Conservation (phyloP, 2,797 vertebrate genomes). For the Danio tinwini region DNA sequence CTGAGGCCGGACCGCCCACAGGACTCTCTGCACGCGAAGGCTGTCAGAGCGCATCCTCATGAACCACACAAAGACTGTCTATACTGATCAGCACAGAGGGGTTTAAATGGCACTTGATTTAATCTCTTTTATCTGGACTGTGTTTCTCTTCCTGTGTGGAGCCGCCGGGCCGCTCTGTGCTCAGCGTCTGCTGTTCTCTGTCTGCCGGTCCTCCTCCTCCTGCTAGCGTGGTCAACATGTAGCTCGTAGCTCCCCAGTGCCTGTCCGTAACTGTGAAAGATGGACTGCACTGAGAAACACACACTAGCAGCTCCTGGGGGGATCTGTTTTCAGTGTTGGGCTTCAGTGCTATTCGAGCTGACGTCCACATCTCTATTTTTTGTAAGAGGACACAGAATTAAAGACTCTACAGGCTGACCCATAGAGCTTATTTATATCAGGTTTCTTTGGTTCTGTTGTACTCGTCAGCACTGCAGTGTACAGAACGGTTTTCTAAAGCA, state of each 20-base stretch:
- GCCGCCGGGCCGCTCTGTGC: constrained; percentile 75
- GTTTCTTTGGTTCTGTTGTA: constrained; percentile 80
- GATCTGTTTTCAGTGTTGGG: constrained; percentile 82
- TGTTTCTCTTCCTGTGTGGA: constrained; percentile 27
- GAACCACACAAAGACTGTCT: constrained; percentile 87
- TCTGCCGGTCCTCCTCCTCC: constrained; percentile 57
- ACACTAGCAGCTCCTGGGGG: constrained; percentile 83
- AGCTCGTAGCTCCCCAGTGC: constrained; percentile 91
- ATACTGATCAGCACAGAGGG: constrained; percentile 84
- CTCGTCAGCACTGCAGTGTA: constrained; percentile 99
- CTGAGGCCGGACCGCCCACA: constrained; percentile 73
- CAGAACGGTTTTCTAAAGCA: constrained; percentile 87
- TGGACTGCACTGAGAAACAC: constrained; percentile 79
- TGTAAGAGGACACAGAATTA: constrained; percentile 86
- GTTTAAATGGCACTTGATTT: constrained; percentile 78
- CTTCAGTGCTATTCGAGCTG: constrained; percentile 84
- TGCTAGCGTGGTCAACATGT: constrained; percentile 80
- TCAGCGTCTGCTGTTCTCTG: constrained; percentile 70
- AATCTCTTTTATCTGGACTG: constrained; percentile 66
- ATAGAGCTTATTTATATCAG: constrained; percentile 95
- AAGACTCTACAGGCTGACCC: constrained; percentile 86
- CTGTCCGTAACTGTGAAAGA: constrained; percentile 91
- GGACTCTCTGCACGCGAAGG: constrained; percentile 76
- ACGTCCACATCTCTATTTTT: constrained; percentile 91
- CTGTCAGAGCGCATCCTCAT: constrained; percentile 75